Evolutionary conservation across 2,888 invertebrate genomes (phyloP).

Genomic region (Dilophus febrilis): DNA sequence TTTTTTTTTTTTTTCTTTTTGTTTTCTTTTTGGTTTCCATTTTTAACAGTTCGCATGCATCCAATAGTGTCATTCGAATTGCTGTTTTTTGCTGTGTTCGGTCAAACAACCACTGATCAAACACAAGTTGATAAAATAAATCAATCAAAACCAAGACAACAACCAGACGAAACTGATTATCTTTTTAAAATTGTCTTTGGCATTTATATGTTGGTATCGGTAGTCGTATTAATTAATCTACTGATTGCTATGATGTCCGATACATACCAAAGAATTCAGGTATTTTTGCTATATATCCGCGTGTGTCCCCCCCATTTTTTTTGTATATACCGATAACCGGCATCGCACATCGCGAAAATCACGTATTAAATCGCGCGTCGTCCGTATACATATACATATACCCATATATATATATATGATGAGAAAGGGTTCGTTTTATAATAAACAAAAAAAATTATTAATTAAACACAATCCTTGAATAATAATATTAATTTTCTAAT

Average conservation of each 20-base stretch:
- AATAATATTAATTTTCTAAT: too few relatives aligned
- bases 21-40: too few relatives aligned
- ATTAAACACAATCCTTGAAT: too few relatives aligned
- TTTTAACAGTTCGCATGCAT: slow-evolving; percentile 82
- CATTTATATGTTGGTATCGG: slow-evolving; percentile 96
- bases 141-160: slow-evolving; percentile 20
- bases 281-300: too few relatives aligned
- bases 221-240: slow-evolving; percentile 96
- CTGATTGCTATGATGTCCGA: slow-evolving; percentile 99
- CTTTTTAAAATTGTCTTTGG: slow-evolving; percentile 79
- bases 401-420: too few relatives aligned
- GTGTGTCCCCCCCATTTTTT: too few relatives aligned
- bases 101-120: slow-evolving; percentile 71
- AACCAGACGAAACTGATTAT: slow-evolving; percentile 69
- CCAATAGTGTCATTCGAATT: slow-evolving; percentile 89
- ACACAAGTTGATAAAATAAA: slow-evolving; percentile 47
- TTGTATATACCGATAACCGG: too few relatives aligned
- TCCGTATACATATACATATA: too few relatives aligned
- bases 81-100: slow-evolving; percentile 97
- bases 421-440: too few relatives aligned
- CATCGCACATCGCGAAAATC: too few relatives aligned
- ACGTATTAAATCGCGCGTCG: too few relatives aligned
- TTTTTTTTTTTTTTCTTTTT: slow-evolving; percentile 7
- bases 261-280: slow-evolving; percentile 98
- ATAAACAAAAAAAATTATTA: too few relatives aligned